Evolutionary conservation across 2,113 vertebrate species (phyloP).

Genomic region (Geococcyx californianus): DNA sequence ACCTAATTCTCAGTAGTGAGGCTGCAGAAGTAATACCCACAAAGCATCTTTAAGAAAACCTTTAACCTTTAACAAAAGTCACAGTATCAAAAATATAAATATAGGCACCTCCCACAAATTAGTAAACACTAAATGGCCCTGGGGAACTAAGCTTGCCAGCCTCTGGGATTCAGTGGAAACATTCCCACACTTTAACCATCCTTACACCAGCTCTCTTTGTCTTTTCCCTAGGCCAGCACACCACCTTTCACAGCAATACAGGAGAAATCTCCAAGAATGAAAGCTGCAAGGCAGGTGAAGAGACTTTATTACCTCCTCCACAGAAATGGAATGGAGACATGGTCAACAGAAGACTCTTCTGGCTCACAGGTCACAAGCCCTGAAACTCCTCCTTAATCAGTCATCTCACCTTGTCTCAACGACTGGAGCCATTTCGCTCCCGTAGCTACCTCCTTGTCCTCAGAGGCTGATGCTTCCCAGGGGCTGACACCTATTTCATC

Average conservation of each 20-base stretch:
- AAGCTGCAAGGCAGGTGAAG: background rate
- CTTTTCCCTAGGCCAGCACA: background rate
- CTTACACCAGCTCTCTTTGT: background rate
- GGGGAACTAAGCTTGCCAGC: background rate
- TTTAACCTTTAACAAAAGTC: background rate
- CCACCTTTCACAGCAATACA: background rate
- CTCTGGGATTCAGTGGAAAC: background rate
- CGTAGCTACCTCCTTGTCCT: background rate
- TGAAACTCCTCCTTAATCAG: background rate
- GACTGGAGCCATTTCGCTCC: background rate
- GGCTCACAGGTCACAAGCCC: background rate
- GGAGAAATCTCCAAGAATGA: background rate
- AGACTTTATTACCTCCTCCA: background rate
- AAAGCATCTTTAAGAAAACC: background rate
- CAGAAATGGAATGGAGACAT: background rate
- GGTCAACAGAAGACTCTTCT: background rate
- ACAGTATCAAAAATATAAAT: background rate
- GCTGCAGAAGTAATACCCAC: background rate
- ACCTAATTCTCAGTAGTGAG: background rate
- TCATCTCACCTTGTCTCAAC: background rate
- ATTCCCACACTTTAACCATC: background rate
- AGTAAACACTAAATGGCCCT: background rate
- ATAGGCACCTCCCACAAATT: background rate
- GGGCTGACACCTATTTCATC: conserved; percentile 15
- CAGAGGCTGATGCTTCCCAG: background rate